Conservation (phyloP, 2,888 invertebrate genomes). For the Coremacera marginata region DNA sequence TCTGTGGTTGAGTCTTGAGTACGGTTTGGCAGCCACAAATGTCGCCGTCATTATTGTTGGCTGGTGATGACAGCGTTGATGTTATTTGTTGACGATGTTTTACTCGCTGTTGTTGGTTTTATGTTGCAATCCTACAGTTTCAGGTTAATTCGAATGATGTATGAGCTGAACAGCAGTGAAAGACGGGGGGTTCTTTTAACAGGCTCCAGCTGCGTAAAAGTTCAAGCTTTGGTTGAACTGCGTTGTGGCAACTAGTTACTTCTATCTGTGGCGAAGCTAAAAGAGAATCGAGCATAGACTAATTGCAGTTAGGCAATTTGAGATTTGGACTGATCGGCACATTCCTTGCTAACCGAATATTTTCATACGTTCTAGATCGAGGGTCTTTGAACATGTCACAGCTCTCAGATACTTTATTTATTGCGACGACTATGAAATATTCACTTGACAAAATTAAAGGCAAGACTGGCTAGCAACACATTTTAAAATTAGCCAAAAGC, state of each 20-base stretch:
- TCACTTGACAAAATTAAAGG: no score
- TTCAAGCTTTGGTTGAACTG: constrained; percentile 40
- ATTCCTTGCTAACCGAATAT: background rate
- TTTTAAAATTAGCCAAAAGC: no score
- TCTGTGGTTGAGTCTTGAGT: constrained; percentile 16
- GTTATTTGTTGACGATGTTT: constrained; percentile 51
- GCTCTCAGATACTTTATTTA: background rate
- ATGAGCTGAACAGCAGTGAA: background rate
- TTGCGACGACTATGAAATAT: no score
- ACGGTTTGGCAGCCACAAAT: constrained; percentile 47
- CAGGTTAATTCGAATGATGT: background rate
- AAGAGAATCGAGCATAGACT: background rate
- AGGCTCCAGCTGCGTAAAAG: constrained; percentile 42
- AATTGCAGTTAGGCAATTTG: background rate
- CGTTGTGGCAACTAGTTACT: background rate
- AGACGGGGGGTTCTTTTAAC: constrained; percentile 15
- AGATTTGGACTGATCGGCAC: background rate
- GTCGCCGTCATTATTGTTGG: constrained; percentile 39
- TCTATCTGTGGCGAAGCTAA: background rate
- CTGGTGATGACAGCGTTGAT: constrained; percentile 54
- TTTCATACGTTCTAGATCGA: background rate
- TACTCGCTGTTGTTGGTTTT: constrained; percentile 40
- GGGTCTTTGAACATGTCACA: background rate
- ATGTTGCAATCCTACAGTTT: constrained; percentile 41
- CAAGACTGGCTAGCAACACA: no score